Evolutionary conservation across 2,797 vertebrate genomes (phyloP), one percentile per base, ranked within the genome.

Genomic region (Acanthis flammea): DNA sequence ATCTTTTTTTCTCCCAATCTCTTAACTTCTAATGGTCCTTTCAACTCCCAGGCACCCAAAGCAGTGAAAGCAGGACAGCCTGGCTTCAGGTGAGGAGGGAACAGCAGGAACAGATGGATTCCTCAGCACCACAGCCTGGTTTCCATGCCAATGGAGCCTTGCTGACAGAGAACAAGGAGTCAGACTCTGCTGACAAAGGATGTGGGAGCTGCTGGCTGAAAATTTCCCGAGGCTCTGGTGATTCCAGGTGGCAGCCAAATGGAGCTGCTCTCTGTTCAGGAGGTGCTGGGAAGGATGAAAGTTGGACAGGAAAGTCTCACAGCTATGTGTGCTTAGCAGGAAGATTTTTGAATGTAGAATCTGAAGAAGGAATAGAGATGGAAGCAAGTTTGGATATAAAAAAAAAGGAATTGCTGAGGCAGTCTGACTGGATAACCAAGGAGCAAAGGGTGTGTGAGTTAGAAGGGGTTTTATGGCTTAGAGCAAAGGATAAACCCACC

Each of bases 31-130:
- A 39, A 33, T 27, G 22, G 24, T 68, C 31, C 54, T 95, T 94
- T 83, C 75, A 71, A 67, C 61, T 91, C 44, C 2, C 51, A 68
- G 58, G 50, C 72, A 88, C 72, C 78, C 57, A 50, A 57, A 74
- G 2, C 35, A 17, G 33, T 30, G n/a, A 10, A 22, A 88, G 21
- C 3, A 44, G 53, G 68, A 15, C 13, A 35, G 50, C 10, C 55
- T 78, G 80, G 22, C 61, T 41, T 83, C 53, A 83, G 81, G 88
- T 91, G 88, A 68, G 57, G 77, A 61, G 68, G 35, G 39, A 84
- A 13, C 51, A 63, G 83, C 44, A 67, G 88, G 80, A 48, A 30
- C 92, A 95, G 93, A 79, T 76, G 84, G 94, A 73, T 85, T 85
- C 73, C 35, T 62, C 57, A 74, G 77, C 67, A 79, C 65, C 67